Conservation (phyloP, 2,797 vertebrate genomes). For the Salmo trutta region DNA sequence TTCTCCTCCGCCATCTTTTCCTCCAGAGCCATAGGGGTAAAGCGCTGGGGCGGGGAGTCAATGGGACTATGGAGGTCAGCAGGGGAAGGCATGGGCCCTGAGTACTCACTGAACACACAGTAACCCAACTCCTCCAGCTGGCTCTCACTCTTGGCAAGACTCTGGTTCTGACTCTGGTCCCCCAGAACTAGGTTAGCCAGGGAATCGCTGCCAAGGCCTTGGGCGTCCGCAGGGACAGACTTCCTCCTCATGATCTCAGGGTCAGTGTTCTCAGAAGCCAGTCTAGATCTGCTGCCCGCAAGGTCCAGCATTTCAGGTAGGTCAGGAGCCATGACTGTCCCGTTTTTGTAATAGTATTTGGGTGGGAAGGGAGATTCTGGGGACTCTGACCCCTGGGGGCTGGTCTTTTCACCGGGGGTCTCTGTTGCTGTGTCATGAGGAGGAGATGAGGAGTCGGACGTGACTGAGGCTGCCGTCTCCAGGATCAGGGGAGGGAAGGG, state of each 20-base stretch:
- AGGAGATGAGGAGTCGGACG: constrained; percentile 73
- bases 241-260: constrained; percentile 82
- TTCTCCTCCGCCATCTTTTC: constrained; percentile 73
- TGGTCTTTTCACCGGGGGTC: constrained; percentile 8
- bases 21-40: constrained; percentile 74
- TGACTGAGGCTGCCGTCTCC: constrained; percentile 77
- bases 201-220: constrained; percentile 65
- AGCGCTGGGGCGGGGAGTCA: constrained; percentile 65
- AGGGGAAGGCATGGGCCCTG: constrained; percentile 94
- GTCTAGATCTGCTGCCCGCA: constrained; percentile 86
- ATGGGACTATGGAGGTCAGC: constrained; percentile 83
- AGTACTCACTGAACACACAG: constrained; percentile 98
- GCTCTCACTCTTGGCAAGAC: constrained; percentile 80
- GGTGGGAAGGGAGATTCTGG: constrained; percentile 80
- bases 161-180: constrained; percentile 61
- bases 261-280: constrained; percentile 88
- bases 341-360: constrained; percentile 88
- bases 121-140: constrained; percentile 96
- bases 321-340: constrained; percentile 89
- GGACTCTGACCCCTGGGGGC: constrained; percentile 70
- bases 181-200: constrained; percentile 71
- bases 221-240: constrained; percentile 78
- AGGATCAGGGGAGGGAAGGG: constrained; percentile 83
- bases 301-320: constrained; percentile 97
- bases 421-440: constrained; percentile 64